These are phyloP conservation scores for Anoura caudifer DNA, from an alignment of 2,113 vertebrate species.

Conservation along the genomic window DNA sequence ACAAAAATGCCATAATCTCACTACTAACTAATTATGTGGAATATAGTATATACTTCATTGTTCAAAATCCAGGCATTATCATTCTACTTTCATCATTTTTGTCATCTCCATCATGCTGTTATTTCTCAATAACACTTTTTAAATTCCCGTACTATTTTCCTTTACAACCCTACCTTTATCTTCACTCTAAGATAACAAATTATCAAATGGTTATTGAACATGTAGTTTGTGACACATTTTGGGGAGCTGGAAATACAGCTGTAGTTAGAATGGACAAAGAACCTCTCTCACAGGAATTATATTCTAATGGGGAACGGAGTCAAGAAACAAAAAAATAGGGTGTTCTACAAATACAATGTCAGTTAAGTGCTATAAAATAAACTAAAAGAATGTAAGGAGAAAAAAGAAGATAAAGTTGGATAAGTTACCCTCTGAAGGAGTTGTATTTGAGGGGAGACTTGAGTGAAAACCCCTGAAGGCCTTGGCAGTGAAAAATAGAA, in stretches of 20 bases:
- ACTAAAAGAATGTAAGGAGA: neutral
- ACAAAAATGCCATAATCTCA: neutral
- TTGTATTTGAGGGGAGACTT: too few species aligned
- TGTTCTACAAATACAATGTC: neutral
- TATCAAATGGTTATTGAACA: neutral
- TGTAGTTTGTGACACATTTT: neutral
- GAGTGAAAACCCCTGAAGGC: neutral
- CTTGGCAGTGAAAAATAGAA: neutral
- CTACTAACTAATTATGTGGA: neutral
- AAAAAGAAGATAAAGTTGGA: neutral
- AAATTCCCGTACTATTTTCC: neutral
- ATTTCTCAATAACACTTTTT: neutral
- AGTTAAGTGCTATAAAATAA: neutral
- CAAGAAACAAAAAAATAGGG: neutral
- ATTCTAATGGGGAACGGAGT: neutral
- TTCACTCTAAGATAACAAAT: neutral
- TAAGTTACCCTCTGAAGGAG: neutral
- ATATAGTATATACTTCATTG: fast-evolving
- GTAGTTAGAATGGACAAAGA: neutral
- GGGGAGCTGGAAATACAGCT: neutral
- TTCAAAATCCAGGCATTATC: neutral
- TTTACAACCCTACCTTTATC: neutral
- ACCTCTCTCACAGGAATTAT: neutral
- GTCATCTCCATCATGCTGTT: neutral
- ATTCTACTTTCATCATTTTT: neutral